Evolutionary conservation across 2,113 vertebrate genomes (phyloP).

Genomic region (Stegostoma tigrinum): DNA sequence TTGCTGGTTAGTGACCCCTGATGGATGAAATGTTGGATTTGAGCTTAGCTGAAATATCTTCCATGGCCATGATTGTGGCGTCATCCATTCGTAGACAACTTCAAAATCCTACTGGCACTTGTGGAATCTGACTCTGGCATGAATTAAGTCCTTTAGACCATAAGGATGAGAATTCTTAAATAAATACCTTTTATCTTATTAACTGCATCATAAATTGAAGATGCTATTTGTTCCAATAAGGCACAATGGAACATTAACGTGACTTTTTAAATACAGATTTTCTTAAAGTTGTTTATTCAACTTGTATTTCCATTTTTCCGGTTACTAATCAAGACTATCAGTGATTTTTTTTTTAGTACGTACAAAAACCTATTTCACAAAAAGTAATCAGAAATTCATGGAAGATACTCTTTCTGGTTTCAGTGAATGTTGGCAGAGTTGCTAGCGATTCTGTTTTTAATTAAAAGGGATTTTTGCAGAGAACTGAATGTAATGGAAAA

Average conservation of each 20-base stretch:
- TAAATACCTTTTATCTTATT: background rate
- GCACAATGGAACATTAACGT: background rate
- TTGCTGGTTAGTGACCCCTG: background rate
- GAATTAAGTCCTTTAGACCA: background rate
- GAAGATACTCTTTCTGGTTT: slow-evolving; percentile 14
- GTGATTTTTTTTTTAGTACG: background rate
- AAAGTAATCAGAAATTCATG: background rate
- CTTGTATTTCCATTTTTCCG: background rate
- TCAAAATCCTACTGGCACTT: background rate
- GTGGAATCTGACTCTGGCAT: background rate
- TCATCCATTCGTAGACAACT: background rate
- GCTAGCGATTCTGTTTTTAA: slow-evolving; percentile 7
- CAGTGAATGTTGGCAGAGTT: background rate
- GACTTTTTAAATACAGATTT: background rate
- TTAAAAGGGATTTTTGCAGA: slow-evolving; percentile 33
- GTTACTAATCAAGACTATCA: slow-evolving; percentile 4
- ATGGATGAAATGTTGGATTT: background rate
- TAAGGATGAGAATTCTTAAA: background rate
- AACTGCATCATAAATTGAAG: background rate
- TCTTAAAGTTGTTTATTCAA: background rate
- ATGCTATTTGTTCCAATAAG: background rate
- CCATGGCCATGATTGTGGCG: background rate
- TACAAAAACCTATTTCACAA: background rate
- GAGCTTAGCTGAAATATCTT: background rate
- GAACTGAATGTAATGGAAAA: slow-evolving; percentile 32